These are phyloP conservation scores for Mobula hypostoma DNA, from an alignment of 2,113 vertebrate species.

Conservation along the genomic window DNA sequence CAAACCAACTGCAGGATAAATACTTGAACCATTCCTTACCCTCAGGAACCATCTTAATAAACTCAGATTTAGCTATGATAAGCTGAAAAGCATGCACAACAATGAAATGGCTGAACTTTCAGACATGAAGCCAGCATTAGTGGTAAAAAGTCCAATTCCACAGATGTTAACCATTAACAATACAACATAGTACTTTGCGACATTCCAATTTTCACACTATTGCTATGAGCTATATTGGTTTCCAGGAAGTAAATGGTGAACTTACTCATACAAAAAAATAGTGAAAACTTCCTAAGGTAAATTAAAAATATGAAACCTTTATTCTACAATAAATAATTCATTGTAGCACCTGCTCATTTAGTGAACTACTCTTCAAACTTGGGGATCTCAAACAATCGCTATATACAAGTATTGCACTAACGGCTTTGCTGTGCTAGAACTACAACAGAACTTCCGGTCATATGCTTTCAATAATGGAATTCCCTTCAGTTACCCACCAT, in stretches of 20 bases:
- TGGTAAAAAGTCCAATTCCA: neutral
- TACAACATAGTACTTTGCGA: neutral
- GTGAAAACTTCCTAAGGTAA: neutral
- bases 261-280: neutral
- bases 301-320: neutral
- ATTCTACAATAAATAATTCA: neutral
- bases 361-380: neutral
- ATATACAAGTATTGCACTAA: neutral
- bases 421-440: neutral
- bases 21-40: neutral
- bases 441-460: neutral
- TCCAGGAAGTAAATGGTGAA: neutral
- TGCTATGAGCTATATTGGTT: neutral
- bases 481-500: neutral
- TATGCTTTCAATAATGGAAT: neutral
- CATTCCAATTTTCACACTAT: constrained; percentile 1
- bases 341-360: neutral
- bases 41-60: neutral
- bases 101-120: neutral
- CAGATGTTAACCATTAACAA: neutral
- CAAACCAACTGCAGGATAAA: constrained; percentile 9
- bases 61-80: neutral
- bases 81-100: neutral
- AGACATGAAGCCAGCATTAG: neutral
- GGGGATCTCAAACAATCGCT: neutral